phyloP scores from a whole-genome alignment of 1,140 invertebrate genomes.

The Zaprionus davidi region DNA sequence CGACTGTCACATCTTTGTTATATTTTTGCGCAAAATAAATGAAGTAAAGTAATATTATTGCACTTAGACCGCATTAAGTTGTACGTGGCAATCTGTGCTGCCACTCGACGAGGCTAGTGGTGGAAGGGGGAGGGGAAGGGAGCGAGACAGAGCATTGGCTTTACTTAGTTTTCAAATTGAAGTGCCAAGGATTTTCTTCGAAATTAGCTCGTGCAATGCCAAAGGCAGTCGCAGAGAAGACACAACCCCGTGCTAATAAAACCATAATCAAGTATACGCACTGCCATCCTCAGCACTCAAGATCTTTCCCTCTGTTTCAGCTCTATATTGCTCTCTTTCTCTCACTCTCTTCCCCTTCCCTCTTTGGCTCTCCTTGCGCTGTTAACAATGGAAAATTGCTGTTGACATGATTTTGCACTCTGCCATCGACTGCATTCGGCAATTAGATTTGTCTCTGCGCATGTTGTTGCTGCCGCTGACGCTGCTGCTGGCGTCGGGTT shows the following conservation, averaged over 20 bases:
- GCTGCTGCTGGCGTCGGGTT: no score
- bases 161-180: constrained; percentile 78
- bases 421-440: constrained; percentile 84
- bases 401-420: constrained; percentile 85
- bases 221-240: constrained; percentile 31
- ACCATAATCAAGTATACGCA: constrained; percentile 80
- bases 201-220: constrained; percentile 75
- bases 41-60: constrained; percentile 84
- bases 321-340: background rate
- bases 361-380: constrained; percentile 9
- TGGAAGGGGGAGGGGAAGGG: background rate
- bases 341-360: background rate
- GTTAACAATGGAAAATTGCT: constrained; percentile 84
- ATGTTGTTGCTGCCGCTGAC: constrained; percentile 5
- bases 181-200: constrained; percentile 75
- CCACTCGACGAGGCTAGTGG: constrained; percentile 9
- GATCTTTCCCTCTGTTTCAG: constrained; percentile 14
- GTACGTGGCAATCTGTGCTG: constrained; percentile 79
- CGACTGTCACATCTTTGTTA: constrained; percentile 78
- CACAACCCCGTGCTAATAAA: constrained; percentile 63
- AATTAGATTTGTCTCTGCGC: constrained; percentile 80
- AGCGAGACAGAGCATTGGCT: constrained; percentile 28
- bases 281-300: constrained; percentile 36
- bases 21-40: constrained; percentile 83
- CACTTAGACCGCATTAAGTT: constrained; percentile 83